Conservation (phyloP, 1,140 invertebrate species). For the Andricus grossulariae region DNA sequence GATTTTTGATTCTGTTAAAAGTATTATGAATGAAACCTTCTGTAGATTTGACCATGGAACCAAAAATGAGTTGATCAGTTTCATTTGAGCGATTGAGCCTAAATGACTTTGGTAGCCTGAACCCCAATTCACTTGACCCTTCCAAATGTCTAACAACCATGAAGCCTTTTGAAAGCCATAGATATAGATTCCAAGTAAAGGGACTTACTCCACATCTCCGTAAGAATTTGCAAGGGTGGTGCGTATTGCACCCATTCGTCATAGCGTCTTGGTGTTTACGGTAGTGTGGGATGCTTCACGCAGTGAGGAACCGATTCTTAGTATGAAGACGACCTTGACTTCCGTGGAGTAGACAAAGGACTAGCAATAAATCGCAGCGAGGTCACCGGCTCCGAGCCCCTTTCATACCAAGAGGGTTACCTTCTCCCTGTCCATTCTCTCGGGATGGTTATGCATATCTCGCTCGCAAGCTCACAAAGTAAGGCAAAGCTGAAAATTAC, state of each 20-base stretch:
- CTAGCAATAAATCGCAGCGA: slow-evolving; percentile 55
- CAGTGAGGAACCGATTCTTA: slow-evolving; percentile 53
- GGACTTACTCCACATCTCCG: slow-evolving; percentile 34
- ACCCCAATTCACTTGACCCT: too few species aligned
- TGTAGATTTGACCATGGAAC: too few species aligned
- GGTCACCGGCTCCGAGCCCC: slow-evolving; percentile 53
- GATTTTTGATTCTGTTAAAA: too few species aligned
- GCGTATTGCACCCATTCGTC: slow-evolving; percentile 43
- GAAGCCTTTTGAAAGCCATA: not conserved
- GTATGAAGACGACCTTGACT: slow-evolving; percentile 52
- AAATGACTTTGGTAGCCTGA: too few species aligned
- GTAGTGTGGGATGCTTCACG: slow-evolving; percentile 53
- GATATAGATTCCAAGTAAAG: not conserved
- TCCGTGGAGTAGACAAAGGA: slow-evolving; percentile 54
- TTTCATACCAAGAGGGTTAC: slow-evolving; percentile 50
- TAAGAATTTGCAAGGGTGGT: slow-evolving; percentile 45
- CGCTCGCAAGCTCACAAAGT: slow-evolving; percentile 44
- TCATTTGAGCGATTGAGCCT: too few species aligned
- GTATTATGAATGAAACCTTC: too few species aligned
- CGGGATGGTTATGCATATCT: slow-evolving; percentile 52
- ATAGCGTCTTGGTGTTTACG: slow-evolving; percentile 54
- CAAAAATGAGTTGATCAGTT: too few species aligned
- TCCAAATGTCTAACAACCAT: not conserved
- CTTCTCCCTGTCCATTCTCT: slow-evolving; percentile 46
- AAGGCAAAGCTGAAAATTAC: slow-evolving; percentile 49